Evolutionary conservation across 2,797 vertebrate genomes (phyloP).

Genomic region (Pangasius krempfi): DNA sequence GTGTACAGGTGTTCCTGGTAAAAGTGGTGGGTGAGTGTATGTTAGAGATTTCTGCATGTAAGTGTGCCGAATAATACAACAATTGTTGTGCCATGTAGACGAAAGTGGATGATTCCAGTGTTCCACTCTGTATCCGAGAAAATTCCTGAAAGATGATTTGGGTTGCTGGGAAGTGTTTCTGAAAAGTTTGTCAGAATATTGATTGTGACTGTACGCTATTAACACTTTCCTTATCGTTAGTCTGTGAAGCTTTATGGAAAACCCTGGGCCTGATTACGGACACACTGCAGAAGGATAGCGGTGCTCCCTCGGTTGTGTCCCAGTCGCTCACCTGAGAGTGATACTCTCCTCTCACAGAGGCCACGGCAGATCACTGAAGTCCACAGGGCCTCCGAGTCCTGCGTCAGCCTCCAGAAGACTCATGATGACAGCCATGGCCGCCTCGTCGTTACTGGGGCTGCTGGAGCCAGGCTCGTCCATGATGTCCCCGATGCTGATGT

Average conservation of each 20-base stretch:
- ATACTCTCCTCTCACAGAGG: conserved; percentile 82
- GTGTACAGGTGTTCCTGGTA: not conserved
- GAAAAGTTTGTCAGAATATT: not conserved
- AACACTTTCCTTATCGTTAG: not conserved
- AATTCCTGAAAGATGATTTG: not conserved
- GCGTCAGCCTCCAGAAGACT: conserved; percentile 97
- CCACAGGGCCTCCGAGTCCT: conserved; percentile 94
- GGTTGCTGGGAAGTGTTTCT: conserved; percentile 5
- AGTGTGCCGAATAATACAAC: conserved; percentile 15
- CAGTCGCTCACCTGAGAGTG: not conserved
- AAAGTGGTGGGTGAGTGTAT: not conserved
- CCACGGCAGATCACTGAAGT: conserved; percentile 99
- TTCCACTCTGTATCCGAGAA: conserved; percentile 17
- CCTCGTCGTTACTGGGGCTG: conserved; percentile 96
- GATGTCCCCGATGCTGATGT: conserved; percentile 89
- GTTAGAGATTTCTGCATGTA: conserved; percentile 40
- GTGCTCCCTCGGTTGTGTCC: not conserved
- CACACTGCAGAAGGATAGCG: not conserved
- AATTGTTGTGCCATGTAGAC: not conserved
- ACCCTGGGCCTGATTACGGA: not conserved
- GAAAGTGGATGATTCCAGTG: conserved; percentile 29
- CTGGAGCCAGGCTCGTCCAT: conserved; percentile 96
- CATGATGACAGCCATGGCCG: conserved; percentile 99
- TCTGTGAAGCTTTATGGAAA: not conserved
- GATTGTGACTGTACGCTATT: not conserved